phyloP scores from a whole-genome alignment of 2,888 invertebrate species.

The Dryocosmus kuriphilus region DNA sequence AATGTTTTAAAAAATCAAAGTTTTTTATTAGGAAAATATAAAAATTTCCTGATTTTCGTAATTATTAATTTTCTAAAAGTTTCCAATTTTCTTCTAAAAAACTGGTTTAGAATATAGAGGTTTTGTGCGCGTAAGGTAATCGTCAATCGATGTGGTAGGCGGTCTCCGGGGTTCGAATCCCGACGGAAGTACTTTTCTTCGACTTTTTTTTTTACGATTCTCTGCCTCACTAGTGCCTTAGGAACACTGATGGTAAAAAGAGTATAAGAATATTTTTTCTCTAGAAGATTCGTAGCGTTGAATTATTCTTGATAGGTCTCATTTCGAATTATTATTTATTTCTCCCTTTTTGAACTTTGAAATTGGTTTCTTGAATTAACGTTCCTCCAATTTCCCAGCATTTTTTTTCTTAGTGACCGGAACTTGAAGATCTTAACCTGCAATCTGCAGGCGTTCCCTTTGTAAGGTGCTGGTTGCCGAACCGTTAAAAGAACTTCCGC shows the following conservation, averaged over 20 bases:
- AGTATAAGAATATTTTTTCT: not conserved
- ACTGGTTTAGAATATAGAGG: not conserved
- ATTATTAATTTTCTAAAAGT: too few relatives aligned
- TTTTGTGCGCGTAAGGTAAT: not conserved
- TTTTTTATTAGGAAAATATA: too few relatives aligned
- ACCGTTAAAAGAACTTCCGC: slow-evolving; percentile 37
- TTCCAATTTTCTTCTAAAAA: too few relatives aligned
- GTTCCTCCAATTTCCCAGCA: not conserved
- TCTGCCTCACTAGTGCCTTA: not conserved
- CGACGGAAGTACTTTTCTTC: not conserved
- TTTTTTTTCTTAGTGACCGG: slow-evolving; percentile 30
- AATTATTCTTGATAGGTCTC: slow-evolving; percentile 1
- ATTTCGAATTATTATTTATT: not conserved
- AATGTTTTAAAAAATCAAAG: too few relatives aligned
- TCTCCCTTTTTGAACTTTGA: not conserved
- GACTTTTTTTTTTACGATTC: not conserved
- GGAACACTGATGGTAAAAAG: not conserved
- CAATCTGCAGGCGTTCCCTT: slow-evolving; percentile 25
- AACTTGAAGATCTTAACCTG: slow-evolving; percentile 20
- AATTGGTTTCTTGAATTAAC: not conserved
- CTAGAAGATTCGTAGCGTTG: not conserved
- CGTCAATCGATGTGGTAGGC: not conserved
- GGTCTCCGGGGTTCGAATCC: not conserved
- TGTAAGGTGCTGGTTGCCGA: slow-evolving; percentile 34
- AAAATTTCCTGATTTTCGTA: too few relatives aligned